These are phyloP conservation scores for Rhynchophorus ferrugineus DNA, from an alignment of 1,140 invertebrate genomes.

Conservation along the genomic window DNA sequence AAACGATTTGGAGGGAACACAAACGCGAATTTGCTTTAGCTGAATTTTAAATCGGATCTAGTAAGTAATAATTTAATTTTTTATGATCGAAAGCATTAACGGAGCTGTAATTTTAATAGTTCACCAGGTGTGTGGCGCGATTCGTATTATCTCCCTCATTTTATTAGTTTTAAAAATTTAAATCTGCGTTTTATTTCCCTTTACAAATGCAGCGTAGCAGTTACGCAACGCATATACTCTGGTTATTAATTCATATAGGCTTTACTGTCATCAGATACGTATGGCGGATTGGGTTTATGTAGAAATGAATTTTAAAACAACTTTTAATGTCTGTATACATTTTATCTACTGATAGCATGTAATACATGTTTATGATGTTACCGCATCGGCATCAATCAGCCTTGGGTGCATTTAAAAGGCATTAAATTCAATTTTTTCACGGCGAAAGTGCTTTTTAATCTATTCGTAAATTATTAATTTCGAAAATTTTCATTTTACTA, in stretches of 20 bases:
- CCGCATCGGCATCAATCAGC: neutral
- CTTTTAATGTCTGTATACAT: conserved; percentile 13
- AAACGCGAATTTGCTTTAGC: too few relatives aligned
- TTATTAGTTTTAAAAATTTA: conserved; percentile 21
- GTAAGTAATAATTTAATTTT: conserved; percentile 2
- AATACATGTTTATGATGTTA: conserved; percentile 11
- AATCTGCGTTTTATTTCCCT: conserved; percentile 18
- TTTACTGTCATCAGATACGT: conserved; percentile 14
- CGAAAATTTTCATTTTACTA: too few relatives aligned
- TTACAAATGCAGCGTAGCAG: conserved; percentile 16
- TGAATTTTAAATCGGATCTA: conserved; percentile 3
- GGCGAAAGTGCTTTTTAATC: neutral
- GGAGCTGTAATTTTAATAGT: conserved; percentile 8
- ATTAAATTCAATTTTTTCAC: too few relatives aligned
- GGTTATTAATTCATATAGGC: conserved; percentile 20
- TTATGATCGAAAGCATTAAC: conserved; percentile 1
- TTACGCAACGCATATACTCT: conserved; percentile 19
- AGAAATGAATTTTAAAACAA: conserved; percentile 20
- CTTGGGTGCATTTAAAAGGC: neutral
- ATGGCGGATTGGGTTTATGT: conserved; percentile 13
- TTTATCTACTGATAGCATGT: conserved; percentile 14
- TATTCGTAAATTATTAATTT: too few relatives aligned
- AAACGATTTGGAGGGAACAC: too few relatives aligned
- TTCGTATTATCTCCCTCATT: conserved; percentile 17
- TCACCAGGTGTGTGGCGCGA: conserved; percentile 15